Evolutionary conservation across 2,797 vertebrate species (phyloP), one percentile per base, ranked within the genome.

Genomic region (Lacerta viridis): DNA sequence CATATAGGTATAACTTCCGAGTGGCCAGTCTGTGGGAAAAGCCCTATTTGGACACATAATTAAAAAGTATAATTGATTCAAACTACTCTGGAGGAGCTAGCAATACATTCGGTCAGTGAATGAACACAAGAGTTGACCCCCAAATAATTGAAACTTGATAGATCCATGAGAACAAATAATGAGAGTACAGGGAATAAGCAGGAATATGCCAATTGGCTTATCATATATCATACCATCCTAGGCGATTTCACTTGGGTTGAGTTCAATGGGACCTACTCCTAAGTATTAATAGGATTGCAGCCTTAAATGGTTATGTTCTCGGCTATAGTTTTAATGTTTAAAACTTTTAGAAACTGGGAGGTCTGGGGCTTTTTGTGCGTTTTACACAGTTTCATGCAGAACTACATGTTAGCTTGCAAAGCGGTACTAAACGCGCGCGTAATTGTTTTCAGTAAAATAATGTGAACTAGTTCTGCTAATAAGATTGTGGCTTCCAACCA

Each of bases 401-500:
- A 90, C 90, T 93, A 83, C 86, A 94, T 93, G 77, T 64, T 94
- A 95, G 87, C 89, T 89, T 93, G 85, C 66, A 94, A 92, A 69
- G 80, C 93, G 77, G 68, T 90, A 94, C 94, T 95, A 94, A 94
- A 96, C 94, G 94, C 95, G 90, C 91, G 89, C 94, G 91, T 88
- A 82, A 93, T 91, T 92, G 90, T 93, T 95, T 93, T 91, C 93
- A 83, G 82, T 87, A 84, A 94, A 95, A 94, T 90, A 94, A 75
- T n/a, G 23, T 92, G 85, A 95, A 93, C 80, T 93, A 41, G 93
- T 87, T 95, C 94, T 96, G 92, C 90, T 96, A 96, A 95, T 94
- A 96, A 94, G 93, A 91, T 68, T 55, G 59, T 88, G 80, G 87
- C 80, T 88, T 68, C 59, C 95, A 95, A 95, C 92, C 93, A 96